Conservation (phyloP, 2,113 vertebrate genomes). For the Alaudala cheleensis region DNA sequence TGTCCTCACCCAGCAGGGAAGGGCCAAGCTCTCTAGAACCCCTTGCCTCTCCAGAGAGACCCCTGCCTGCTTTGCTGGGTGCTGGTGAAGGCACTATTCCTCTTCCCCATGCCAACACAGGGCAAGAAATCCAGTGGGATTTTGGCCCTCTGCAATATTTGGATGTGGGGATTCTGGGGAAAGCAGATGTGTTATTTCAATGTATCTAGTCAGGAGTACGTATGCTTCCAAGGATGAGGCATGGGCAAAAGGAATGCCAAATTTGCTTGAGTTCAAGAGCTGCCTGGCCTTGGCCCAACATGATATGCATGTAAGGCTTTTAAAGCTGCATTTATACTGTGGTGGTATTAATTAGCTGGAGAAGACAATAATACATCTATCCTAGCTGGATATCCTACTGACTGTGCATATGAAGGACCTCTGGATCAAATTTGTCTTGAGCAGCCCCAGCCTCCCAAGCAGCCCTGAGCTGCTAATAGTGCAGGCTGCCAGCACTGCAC, state of each 20-base stretch:
- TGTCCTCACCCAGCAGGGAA: background rate
- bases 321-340: background rate
- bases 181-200: background rate
- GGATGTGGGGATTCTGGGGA: background rate
- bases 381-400: background rate
- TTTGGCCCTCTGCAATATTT: background rate
- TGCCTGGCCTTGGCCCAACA: background rate
- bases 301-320: background rate
- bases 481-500: background rate
- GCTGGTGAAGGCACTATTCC: background rate
- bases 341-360: background rate
- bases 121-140: background rate
- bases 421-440: background rate
- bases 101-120: background rate
- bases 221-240: background rate
- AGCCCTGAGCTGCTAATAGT: background rate
- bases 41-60: background rate
- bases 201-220: background rate
- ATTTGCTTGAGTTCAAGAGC: background rate
- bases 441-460: background rate
- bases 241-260: background rate
- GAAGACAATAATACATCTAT: background rate
- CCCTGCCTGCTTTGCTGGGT: background rate
- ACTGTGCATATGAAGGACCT: background rate
- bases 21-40: background rate